These are phyloP conservation scores for Peromyscus eremicus DNA, from an alignment of 2,797 vertebrate genomes.

Conservation along the genomic window DNA sequence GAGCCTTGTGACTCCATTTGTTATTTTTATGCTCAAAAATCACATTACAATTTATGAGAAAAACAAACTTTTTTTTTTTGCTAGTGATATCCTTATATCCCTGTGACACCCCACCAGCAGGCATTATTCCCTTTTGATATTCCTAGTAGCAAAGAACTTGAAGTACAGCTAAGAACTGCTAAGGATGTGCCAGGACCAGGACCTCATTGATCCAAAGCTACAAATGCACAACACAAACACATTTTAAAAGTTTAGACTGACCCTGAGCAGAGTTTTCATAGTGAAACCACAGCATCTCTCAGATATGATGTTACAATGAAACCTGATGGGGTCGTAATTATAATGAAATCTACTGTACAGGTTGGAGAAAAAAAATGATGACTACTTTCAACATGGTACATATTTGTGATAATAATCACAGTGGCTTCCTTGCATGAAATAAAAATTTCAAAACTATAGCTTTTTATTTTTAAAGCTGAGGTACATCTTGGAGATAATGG, in stretches of 20 bases:
- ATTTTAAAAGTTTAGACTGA: conserved; percentile 12
- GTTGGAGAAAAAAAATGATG: not conserved
- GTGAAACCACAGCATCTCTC: not conserved
- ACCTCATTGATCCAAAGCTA: conserved; percentile 37
- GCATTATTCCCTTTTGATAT: conserved; percentile 4
- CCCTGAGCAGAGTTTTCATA: not conserved
- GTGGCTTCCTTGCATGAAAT: not conserved
- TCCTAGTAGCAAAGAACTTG: not conserved
- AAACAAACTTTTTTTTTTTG: conserved; percentile 30
- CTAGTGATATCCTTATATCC: not conserved
- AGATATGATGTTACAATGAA: not conserved
- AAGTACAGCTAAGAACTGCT: conserved; percentile 1
- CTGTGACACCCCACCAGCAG: not conserved
- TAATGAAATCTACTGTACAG: conserved; percentile 35
- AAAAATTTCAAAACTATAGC: conserved; percentile 39
- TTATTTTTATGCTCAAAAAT: conserved; percentile 28
- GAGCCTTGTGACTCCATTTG: not conserved
- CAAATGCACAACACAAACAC: not conserved
- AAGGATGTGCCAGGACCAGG: not conserved
- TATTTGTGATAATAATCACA: not conserved
- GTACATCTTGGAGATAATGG: not conserved
- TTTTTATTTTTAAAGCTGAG: not conserved
- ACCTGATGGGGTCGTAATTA: not conserved
- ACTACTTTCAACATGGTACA: not conserved
- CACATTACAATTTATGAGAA: conserved; percentile 33